phyloP scores from a whole-genome alignment of 37 sponge, comb jelly and placozoan genomes.

The Cliona cf. orientalis region DNA sequence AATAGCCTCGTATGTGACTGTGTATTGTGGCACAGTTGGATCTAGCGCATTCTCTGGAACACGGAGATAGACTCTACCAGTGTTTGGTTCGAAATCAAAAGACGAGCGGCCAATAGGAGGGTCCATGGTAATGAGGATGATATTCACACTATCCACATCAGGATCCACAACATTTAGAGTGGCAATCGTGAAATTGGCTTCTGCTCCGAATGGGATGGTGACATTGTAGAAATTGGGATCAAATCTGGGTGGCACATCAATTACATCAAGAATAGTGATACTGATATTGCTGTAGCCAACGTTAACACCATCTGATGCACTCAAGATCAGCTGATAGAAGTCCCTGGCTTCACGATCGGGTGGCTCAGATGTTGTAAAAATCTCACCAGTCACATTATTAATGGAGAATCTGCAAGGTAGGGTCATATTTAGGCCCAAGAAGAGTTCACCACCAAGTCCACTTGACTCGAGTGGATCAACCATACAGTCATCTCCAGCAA shows the following conservation, averaged over 20 bases:
- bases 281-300: slow-evolving; percentile 16
- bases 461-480: neutral
- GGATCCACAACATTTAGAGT: slow-evolving; percentile 29
- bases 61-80: slow-evolving; percentile 6
- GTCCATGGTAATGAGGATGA: neutral
- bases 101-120: neutral
- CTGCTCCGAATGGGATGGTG: slow-evolving; percentile 39
- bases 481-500: slow-evolving; percentile 44
- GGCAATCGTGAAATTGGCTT: neutral
- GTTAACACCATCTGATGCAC: slow-evolving; percentile 46
- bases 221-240: slow-evolving; percentile 31
- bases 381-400: slow-evolving; percentile 26
- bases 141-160: neutral
- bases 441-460: neutral
- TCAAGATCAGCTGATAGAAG: slow-evolving; percentile 45
- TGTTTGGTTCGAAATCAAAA: slow-evolving; percentile 17
- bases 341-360: slow-evolving; percentile 54
- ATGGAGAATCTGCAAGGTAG: slow-evolving; percentile 43
- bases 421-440: neutral
- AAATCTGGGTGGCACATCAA: slow-evolving; percentile 66
- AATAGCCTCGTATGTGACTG: slow-evolving; percentile 3
- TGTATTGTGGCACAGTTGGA: slow-evolving; percentile 5
- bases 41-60: slow-evolving; percentile 19
- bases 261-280: slow-evolving; percentile 35
- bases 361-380: slow-evolving; percentile 28